Base-by-base conservation (phyloP, 2,888 invertebrate species). In the Pandemis corylana region DNA sequence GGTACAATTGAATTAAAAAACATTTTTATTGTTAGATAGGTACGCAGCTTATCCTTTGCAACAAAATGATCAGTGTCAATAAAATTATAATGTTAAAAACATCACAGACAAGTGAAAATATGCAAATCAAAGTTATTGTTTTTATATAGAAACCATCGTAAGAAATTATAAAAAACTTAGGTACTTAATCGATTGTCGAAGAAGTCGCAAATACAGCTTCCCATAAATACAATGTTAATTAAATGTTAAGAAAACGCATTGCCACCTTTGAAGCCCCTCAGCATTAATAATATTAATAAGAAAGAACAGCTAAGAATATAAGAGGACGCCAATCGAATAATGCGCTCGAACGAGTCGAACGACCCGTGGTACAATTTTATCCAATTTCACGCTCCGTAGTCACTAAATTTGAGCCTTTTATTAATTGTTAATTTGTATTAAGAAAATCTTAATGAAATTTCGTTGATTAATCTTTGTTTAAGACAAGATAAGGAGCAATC, bases 381-480 rank as follows among this genome's bases (percentile, higher is more conserved):
- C 85, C 84, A 87, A 89, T 90, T 90, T 86, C 83, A 88, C 85
- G 89, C 83, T 75, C 82, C 78, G 77, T 79, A 80, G 76, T 74
- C 76, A 71, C 73, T 77, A 68, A 77, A 79, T 79, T 77, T 79
- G 81, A 69, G 81, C 80, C 80, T 85, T 84, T 86, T 84, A 86
- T 86, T 89, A 86, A 90, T 87, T 88, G 83, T 82, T 87, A 87
- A 89, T 89, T 89, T 87, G 82, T 86, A 87, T 87, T 87, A 86
- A 79, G 81, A 83, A 80, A 79, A 81, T 80, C 77, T 78, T 78
- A 80, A 78, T 75, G 75, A 78, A 76, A 81, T 78, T 77, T 72
- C 76, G 75, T 79, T 78, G 78, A 82, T 81, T 80, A 81, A 80
- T 78, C 76, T 78, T 80, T 80, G 77, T 77, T 78, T 73, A 77